Base-by-base conservation (phyloP, 2,888 invertebrate genomes). In the Acanthosepion esculentum region DNA sequence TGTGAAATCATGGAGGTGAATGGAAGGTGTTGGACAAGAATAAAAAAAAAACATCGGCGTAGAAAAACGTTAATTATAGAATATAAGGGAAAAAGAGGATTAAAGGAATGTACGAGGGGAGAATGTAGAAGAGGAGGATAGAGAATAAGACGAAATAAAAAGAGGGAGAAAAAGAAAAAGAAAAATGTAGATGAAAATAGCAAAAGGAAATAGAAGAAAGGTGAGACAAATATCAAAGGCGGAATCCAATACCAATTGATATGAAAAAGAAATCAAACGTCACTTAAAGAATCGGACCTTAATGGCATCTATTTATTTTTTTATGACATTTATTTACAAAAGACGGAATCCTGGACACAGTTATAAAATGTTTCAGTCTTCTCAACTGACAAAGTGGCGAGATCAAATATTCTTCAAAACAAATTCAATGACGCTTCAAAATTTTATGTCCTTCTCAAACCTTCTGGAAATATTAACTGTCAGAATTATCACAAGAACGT, bases 291-390 rank as follows among this genome's bases (percentile, higher is more conserved):
- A n/a, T 78, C 78, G 12, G 78, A 15, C 78, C 10, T 78, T 78
- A 78, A 78, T 78, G 78, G 78, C 33, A 15, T 78, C 78, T 78
- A 33, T 78, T 78, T 78, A 78, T 78, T n/a, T 78, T 78, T 78
- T 78, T n/a, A n/a, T 78, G 78, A 78, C 78, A 78, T 78, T n/a
- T 78, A 33, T 78, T 41, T 78, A 78, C 78, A 78, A 78, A n/a
- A 78, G 78, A 78, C n/a, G 4, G 78, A 33, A 78, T 15, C 8
- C n/a, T n/a, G n/a, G n/a, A 78, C 29, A 10, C 29, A n/a, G 78
- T 78, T 78, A 78, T 78, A 78, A 78, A 78, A 78, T n/a, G n/a
- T 78, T 33, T 5, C 78, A 15, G 78, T 12, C 15, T 78, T 78
- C 78, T 78, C 78, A 78, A 78, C 78, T 78, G 78, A 33, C 78